phyloP scores from a whole-genome alignment of 2,888 invertebrate genomes.

The Chrysopilus asiliformis region DNA sequence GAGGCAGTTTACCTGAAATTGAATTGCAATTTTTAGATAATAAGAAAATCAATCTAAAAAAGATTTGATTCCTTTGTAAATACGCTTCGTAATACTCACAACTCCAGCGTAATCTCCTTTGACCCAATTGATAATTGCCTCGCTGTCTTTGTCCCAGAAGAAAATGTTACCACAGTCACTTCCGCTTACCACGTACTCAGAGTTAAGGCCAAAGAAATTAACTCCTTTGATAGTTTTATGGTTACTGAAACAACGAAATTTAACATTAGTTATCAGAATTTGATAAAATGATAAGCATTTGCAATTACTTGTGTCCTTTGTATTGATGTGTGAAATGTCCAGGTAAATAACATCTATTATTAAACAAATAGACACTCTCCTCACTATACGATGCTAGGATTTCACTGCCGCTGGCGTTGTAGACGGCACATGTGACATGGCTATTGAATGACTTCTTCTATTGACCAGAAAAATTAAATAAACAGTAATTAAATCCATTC shows the following conservation, averaged over 20 bases:
- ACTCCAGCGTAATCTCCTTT: slow-evolving; percentile 70
- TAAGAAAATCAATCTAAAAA: slow-evolving; percentile 6
- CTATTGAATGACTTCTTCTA: slow-evolving; percentile 27
- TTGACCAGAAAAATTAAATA: slow-evolving; percentile 3
- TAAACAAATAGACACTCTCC: slow-evolving; percentile 82
- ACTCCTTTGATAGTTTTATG: slow-evolving; percentile 77
- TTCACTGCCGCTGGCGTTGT: slow-evolving; percentile 82
- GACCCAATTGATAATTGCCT: slow-evolving; percentile 81
- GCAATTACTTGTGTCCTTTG: slow-evolving; percentile 48
- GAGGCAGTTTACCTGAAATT: slow-evolving; percentile 52
- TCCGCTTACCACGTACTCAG: slow-evolving; percentile 84
- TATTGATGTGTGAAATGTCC: slow-evolving; percentile 42
- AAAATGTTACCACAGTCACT: slow-evolving; percentile 82
- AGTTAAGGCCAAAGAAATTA: slow-evolving; percentile 82
- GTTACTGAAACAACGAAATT: slow-evolving; percentile 38
- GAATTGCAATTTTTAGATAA: slow-evolving; percentile 4
- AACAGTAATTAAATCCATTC: neutral
- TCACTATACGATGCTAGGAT: slow-evolving; percentile 89
- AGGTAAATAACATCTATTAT: slow-evolving; percentile 41
- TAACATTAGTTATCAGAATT: neutral
- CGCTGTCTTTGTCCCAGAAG: slow-evolving; percentile 81
- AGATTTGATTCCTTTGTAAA: slow-evolving; percentile 1
- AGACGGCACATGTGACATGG: slow-evolving; percentile 80
- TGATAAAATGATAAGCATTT: neutral
- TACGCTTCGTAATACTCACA: slow-evolving; percentile 40